Conservation (phyloP, 2,797 vertebrate species). For the Anguilla marmorata region DNA sequence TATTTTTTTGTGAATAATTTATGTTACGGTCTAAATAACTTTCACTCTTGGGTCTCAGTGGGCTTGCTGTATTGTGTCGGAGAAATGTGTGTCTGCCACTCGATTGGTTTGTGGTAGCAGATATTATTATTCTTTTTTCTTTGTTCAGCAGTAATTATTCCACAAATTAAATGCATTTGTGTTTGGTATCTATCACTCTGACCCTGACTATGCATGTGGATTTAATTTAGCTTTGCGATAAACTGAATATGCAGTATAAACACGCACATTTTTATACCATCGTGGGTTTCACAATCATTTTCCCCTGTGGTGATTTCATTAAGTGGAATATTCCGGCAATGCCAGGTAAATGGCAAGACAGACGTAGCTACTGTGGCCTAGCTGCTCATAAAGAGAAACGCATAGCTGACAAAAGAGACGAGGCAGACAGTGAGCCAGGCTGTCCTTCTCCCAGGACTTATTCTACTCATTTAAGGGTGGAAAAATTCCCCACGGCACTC, state of each 20-base stretch:
- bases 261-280: neutral
- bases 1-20: neutral
- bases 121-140: neutral
- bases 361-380: constrained; percentile 24
- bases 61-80: constrained; percentile 15
- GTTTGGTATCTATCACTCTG: neutral
- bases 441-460: neutral
- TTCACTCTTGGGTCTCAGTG: neutral
- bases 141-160: neutral
- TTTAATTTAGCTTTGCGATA: constrained; percentile 11
- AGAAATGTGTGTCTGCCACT: constrained; percentile 10
- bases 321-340: neutral
- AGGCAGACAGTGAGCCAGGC: neutral
- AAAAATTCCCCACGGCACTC: neutral
- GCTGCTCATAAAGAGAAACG: neutral
- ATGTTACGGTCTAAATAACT: constrained; percentile 4
- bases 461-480: neutral
- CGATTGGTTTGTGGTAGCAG: neutral
- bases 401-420: neutral
- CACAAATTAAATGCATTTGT: neutral
- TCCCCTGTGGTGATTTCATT: constrained; percentile 3
- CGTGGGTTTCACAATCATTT: neutral
- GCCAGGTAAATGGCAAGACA: constrained; percentile 33
- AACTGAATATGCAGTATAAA: constrained; percentile 14
- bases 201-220: neutral